These are phyloP conservation scores for Halocynthia aurantium DNA, from an alignment of 23 tunicate genomes.

Conservation along the genomic window DNA sequence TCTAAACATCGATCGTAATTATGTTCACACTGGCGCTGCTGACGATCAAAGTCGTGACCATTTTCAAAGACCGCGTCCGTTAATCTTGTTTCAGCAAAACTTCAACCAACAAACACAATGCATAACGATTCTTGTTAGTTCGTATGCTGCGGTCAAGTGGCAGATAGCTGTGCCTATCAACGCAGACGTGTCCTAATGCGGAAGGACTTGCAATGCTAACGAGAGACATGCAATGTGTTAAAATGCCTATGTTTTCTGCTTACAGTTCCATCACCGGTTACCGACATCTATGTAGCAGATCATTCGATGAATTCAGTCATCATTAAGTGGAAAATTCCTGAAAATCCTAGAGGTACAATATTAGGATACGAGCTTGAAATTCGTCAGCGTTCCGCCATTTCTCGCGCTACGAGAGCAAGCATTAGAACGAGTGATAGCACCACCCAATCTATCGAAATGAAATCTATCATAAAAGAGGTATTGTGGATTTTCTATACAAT, in stretches of 20 bases:
- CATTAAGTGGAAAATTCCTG: conserved; percentile 45
- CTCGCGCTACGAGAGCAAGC: not conserved
- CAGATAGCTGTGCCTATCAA: too few species aligned
- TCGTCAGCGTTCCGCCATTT: not conserved
- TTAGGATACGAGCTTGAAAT: conserved; percentile 50
- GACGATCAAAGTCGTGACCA: too few species aligned
- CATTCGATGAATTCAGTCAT: conserved; percentile 18
- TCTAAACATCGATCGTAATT: too few species aligned
- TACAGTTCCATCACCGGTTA: conserved; percentile 59
- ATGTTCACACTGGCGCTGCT: too few species aligned
- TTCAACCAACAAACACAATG: too few species aligned
- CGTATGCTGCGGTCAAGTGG: too few species aligned
- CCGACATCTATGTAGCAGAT: conserved; percentile 23
- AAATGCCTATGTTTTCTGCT: not conserved
- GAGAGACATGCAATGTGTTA: not conserved
- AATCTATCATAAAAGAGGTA: not conserved
- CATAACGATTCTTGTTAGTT: too few species aligned
- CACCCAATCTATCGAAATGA: not conserved
- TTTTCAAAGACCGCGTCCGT: too few species aligned
- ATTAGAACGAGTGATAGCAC: not conserved
- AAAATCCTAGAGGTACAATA: conserved; percentile 36
- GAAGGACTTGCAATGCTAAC: not conserved
- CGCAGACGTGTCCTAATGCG: too few species aligned
- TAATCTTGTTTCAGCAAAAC: too few species aligned
- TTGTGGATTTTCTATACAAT: not conserved